Base-by-base conservation (phyloP, 2,113 vertebrate species). In the Okapia johnstoni region DNA sequence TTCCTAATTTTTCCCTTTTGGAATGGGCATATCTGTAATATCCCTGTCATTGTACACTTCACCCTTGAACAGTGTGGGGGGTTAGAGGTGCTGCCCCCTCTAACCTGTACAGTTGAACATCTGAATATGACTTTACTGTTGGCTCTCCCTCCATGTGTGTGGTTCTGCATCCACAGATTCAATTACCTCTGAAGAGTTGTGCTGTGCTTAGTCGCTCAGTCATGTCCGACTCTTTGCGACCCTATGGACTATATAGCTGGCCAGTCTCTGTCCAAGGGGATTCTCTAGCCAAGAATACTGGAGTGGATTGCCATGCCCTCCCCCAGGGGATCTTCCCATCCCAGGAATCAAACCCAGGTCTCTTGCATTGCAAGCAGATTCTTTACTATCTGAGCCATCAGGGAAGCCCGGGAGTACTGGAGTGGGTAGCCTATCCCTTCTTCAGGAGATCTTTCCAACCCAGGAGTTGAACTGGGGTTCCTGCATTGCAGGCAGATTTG, bases 401-500 rank as follows among this genome's bases (percentile, higher is more conserved):
- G 70, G 70, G 23, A 76, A 76, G 70, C 23, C 70, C 23, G 40
- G 40, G 66, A 73, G 23, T 73, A 73, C 66, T 40, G n/a, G n/a
- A 70, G n/a, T 40, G 36, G n/a, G 66, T 70, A 70, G n/a, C 66
- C 66, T 23, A 10, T 73, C 66, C 36, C 66, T 36, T 73, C n/a
- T 73, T n/a, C 66, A 40, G 66, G n/a, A 19, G 66, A 73, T 73
- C 66, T 23, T 73, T 73, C 66, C 66, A 23, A 40, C n/a, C 66
- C 66, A 73, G 66, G n/a, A 73, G 21, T 40, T 73, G 66, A 40
- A 40, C 66, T 73, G n/a, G n/a, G 66, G 19, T 73, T 73, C 10
- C 21, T 73, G 66, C n/a, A 40, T 23, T 73, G n/a, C 66, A 40
- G n/a, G n/a, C 1, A 0, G 19, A 73, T 73, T 23, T 0, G 0